These are phyloP conservation scores for Ferdinandea cuprea DNA, from an alignment of 2,888 invertebrate genomes.

Conservation along the genomic window DNA sequence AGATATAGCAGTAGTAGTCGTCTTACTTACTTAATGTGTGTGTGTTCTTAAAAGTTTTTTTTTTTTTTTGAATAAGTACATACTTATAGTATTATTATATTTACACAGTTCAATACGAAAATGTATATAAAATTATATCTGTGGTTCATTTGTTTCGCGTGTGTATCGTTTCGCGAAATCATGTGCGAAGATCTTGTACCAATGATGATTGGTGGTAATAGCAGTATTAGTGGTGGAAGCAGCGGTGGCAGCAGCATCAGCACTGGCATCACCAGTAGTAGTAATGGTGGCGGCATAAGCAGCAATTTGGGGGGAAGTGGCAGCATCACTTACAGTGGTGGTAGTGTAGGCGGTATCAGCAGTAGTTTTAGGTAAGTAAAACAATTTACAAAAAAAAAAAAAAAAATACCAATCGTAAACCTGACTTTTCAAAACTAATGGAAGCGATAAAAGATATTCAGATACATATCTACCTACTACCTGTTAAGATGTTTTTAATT, in stretches of 20 bases:
- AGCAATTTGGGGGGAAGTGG: slow-evolving; percentile 75
- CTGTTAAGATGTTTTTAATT: slow-evolving; percentile 1
- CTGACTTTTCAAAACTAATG: neutral
- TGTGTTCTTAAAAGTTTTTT: slow-evolving; percentile 45
- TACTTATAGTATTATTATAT: slow-evolving; percentile 55
- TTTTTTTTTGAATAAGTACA: slow-evolving; percentile 30
- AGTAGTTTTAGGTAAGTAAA: slow-evolving; percentile 70
- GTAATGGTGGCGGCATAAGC: slow-evolving; percentile 72
- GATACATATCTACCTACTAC: neutral
- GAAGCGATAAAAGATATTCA: neutral
- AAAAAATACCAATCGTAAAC: slow-evolving; percentile 6
- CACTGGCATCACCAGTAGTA: slow-evolving; percentile 58
- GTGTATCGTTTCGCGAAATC: slow-evolving; percentile 70
- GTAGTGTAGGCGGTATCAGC: slow-evolving; percentile 75
- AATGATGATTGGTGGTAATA: slow-evolving; percentile 72
- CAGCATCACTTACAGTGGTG: slow-evolving; percentile 70
- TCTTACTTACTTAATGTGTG: slow-evolving; percentile 42
- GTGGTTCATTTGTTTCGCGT: slow-evolving; percentile 71
- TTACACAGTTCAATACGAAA: slow-evolving; percentile 67
- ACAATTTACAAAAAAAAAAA: neutral
- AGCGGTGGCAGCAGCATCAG: slow-evolving; percentile 61
- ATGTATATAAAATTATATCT: slow-evolving; percentile 74
- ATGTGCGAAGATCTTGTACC: slow-evolving; percentile 72
- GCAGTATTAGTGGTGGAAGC: slow-evolving; percentile 68
- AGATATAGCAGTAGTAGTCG: slow-evolving; percentile 35